Evolutionary conservation across 1,140 invertebrate genomes (phyloP).

Genomic region (Drosophila varians): DNA sequence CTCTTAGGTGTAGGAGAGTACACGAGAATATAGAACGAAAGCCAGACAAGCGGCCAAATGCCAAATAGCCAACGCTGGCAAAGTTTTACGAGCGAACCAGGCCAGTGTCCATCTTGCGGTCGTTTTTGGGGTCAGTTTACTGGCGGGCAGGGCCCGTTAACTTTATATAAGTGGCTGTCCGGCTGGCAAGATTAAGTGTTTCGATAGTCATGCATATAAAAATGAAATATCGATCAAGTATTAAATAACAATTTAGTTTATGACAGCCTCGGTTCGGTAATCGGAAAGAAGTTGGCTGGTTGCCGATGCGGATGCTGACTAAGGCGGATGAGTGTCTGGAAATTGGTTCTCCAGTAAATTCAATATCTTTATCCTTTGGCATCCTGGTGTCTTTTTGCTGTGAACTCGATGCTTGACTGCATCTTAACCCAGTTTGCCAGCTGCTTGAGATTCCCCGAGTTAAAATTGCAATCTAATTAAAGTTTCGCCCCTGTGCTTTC

Average conservation of each 20-base stretch:
- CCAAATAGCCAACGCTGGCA: constrained; percentile 60
- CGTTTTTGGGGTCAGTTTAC: constrained; percentile 75
- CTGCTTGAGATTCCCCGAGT: constrained; percentile 34
- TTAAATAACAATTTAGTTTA: constrained; percentile 82
- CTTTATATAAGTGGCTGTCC: constrained; percentile 73
- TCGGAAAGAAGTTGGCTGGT: constrained; percentile 28
- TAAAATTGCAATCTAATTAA: constrained; percentile 75
- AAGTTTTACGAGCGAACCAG: constrained; percentile 69
- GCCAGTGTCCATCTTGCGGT: constrained; percentile 70
- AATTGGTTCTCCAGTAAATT: constrained; percentile 20
- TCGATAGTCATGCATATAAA: constrained; percentile 80
- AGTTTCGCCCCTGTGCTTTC: constrained; percentile 44
- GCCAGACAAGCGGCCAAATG: constrained; percentile 25
- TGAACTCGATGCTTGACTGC: constrained; percentile 2
- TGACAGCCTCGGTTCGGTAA: constrained; percentile 55
- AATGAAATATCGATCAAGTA: constrained; percentile 82
- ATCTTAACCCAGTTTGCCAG: constrained; percentile 40
- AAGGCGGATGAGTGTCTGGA: constrained; percentile 11
- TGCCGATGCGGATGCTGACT: constrained; percentile 21
- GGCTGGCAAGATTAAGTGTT: constrained; percentile 76
- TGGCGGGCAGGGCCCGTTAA: constrained; percentile 55
- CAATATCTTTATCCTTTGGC: constrained; percentile 9
- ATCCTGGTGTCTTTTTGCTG: not conserved
- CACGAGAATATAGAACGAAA: no score
- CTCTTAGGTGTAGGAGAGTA: constrained; percentile 38